These are phyloP conservation scores for Pseudococcus jackbeardsleyi DNA, from an alignment of 2,888 invertebrate species.

Conservation along the genomic window DNA sequence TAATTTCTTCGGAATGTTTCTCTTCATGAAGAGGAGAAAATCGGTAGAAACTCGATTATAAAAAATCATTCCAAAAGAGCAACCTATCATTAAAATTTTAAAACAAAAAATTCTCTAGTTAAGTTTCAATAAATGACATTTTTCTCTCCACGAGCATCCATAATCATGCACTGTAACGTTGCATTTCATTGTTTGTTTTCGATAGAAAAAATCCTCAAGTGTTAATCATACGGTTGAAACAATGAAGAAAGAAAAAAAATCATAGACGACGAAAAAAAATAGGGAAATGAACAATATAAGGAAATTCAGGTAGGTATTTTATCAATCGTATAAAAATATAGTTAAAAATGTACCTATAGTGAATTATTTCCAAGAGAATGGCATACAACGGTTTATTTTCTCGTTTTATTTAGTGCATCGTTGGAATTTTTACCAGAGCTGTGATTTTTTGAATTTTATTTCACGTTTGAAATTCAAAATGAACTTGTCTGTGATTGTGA, in stretches of 20 bases:
- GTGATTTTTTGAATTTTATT: slow-evolving; percentile 49
- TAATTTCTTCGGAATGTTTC: background rate
- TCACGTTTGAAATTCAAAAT: slow-evolving; percentile 42
- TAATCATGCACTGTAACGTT: slow-evolving; percentile 37
- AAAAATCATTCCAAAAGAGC: background rate
- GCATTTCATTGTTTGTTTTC: slow-evolving; percentile 34
- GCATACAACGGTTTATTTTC: background rate
- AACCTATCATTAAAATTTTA: slow-evolving; percentile 15
- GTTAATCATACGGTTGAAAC: slow-evolving; percentile 32
- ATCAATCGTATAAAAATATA: slow-evolving; percentile 51
- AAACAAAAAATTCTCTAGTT: slow-evolving; percentile 5
- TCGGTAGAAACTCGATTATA: background rate
- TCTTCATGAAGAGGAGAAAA: background rate
- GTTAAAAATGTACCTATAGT: slow-evolving; percentile 1
- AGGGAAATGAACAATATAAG: slow-evolving; percentile 44
- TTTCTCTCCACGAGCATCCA: background rate
- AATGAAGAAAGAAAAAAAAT: slow-evolving; percentile 40
- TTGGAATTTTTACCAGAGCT: background rate
- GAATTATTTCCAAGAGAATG: background rate
- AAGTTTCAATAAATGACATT: slow-evolving; percentile 1
- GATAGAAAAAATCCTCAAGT: slow-evolving; percentile 25
- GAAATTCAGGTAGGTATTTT: slow-evolving; percentile 8
- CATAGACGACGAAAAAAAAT: background rate
- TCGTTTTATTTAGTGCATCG: background rate
- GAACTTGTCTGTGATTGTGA: slow-evolving; percentile 46